Evolutionary conservation across 1,140 invertebrate species (phyloP), one percentile per base, ranked within the genome.

Genomic region (Calliphora vicina): DNA sequence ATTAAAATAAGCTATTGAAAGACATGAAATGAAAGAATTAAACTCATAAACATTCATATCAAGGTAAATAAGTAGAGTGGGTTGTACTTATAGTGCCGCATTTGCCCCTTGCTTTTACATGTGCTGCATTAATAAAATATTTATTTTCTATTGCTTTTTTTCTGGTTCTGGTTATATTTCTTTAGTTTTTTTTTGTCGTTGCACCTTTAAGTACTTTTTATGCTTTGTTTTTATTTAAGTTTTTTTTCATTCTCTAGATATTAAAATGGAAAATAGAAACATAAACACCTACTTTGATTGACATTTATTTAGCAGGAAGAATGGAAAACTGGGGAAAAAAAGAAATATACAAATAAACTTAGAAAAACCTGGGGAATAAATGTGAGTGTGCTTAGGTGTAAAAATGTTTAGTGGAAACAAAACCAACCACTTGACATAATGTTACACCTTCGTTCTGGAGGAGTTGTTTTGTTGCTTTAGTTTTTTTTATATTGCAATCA

Each of bases 281-380:
- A 76, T 76, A 76, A 76, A 76, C 73, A 76, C 73, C 73, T 76
- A 76, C 73, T 76, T 76, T 76, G 73, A 76, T 76, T 76, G 73
- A 42, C 73, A 76, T 76, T 76, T 76, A 76, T 76, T 42, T 35
- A 20, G 17, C 10, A 42, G 6, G 10, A 35, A 35, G 27, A 57
- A n/a, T 57, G n/a, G 35, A 35, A 57, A 57, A 57, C 15, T 57
- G 2, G n/a, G n/a, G 50, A 35, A 35, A 5, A 35, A 35, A 35
- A 35, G 35, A 35, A 35, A 35, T 57, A 15, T 57, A 57, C 50
- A 57, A 57, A 57, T 35, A 35, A 35, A 8, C 35, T 35, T n/a
- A n/a, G 5, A 35, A 35, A 35, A 35, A 17, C 50, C 50, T 57
- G n/a, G 50, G 35, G 35, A 35, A 35, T 35, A 35, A 35, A 35